phyloP scores from a whole-genome alignment of 2,797 vertebrate genomes.

The Emydoidea blandingii region DNA sequence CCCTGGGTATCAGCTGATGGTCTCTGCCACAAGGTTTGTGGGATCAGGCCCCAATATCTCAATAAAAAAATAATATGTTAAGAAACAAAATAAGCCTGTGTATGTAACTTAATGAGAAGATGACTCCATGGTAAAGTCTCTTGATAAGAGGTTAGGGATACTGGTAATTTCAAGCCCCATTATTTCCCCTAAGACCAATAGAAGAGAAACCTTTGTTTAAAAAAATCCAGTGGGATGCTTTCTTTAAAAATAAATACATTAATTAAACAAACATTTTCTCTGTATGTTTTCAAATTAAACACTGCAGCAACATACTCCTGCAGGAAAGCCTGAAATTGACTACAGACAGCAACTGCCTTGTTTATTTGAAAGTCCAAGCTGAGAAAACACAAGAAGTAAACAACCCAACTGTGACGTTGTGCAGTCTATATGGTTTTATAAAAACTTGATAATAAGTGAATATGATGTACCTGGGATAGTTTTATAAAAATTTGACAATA shows the following conservation, averaged over 20 bases:
- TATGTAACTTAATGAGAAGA: slow-evolving; percentile 53
- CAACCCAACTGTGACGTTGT: too few species aligned
- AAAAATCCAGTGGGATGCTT: neutral
- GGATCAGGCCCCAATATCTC: neutral
- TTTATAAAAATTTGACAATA: too few species aligned
- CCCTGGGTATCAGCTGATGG: too few species aligned
- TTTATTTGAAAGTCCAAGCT: neutral
- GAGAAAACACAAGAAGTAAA: neutral
- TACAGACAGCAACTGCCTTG: neutral
- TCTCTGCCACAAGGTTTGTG: neutral
- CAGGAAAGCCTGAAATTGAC: slow-evolving; percentile 42
- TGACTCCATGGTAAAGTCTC: slow-evolving; percentile 47
- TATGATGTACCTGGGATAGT: too few species aligned
- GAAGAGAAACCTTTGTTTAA: neutral
- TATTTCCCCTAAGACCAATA: slow-evolving; percentile 66
- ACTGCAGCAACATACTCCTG: slow-evolving; percentile 55
- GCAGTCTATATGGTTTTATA: too few species aligned
- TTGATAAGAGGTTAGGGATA: slow-evolving; percentile 36
- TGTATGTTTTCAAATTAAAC: neutral
- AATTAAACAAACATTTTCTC: slow-evolving; percentile 69
- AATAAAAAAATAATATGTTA: slow-evolving; percentile 7
- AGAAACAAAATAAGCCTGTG: slow-evolving; percentile 54
- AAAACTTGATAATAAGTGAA: too few species aligned
- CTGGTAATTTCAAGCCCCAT: slow-evolving; percentile 23
- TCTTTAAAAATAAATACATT: neutral